These are phyloP conservation scores for Premnoplex brunnescens DNA, from an alignment of 2,797 vertebrate genomes.

Conservation along the genomic window DNA sequence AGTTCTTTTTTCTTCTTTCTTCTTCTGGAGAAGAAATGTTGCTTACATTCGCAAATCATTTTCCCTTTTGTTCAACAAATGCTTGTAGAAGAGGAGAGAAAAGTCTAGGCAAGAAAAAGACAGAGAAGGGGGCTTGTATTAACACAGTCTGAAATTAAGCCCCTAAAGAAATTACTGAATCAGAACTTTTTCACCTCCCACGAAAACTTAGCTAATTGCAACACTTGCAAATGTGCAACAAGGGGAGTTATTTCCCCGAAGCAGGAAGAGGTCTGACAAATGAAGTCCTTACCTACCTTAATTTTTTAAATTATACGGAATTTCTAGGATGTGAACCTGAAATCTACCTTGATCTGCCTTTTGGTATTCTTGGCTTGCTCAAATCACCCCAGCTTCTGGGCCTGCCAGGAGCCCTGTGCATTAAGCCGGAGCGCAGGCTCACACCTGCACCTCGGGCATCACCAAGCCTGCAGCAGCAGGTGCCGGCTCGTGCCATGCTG, in stretches of 20 bases:
- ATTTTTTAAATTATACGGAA: background rate
- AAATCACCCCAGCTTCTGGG: background rate
- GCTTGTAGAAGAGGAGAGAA: background rate
- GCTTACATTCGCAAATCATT: background rate
- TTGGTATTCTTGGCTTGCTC: background rate
- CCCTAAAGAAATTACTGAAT: background rate
- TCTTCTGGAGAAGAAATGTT: background rate
- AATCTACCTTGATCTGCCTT: background rate
- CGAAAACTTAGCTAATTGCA: background rate
- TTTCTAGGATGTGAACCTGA: background rate
- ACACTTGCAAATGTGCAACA: accelerated
- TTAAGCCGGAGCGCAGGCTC: background rate
- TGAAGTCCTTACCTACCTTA: background rate
- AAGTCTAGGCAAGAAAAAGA: background rate
- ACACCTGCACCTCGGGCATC: accelerated
- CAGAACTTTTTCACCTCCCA: background rate
- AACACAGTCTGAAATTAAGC: background rate
- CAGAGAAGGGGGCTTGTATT: background rate
- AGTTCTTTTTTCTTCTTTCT: background rate
- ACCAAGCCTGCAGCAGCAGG: accelerated
- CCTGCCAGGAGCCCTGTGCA: accelerated
- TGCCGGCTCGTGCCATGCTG: accelerated
- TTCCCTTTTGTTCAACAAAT: background rate
- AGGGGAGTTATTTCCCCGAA: background rate
- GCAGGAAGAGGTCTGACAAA: background rate